These are phyloP conservation scores for Astyanax mexicanus DNA, from an alignment of 2,797 vertebrate species.

Conservation along the genomic window DNA sequence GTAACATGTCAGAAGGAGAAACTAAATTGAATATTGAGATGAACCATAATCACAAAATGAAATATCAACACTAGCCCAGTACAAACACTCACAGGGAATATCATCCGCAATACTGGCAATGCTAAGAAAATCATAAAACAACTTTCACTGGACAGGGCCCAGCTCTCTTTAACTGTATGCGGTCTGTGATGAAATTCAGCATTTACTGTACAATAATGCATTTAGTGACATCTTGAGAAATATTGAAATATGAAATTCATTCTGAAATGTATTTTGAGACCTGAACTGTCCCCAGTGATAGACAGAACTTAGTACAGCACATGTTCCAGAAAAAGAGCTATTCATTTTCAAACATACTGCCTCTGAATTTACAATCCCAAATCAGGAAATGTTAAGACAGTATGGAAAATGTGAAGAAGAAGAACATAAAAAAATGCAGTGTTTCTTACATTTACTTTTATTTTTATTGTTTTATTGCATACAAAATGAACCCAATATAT, in stretches of 20 bases:
- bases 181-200: not conserved
- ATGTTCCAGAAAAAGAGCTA: not conserved
- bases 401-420: no score
- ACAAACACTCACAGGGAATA: not conserved
- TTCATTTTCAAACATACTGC: not conserved
- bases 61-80: not conserved
- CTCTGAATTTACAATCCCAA: no score
- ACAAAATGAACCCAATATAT: no score
- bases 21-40: not conserved
- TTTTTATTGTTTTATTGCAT: no score
- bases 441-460: no score
- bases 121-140: not conserved
- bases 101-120: not conserved
- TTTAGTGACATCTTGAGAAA: not conserved
- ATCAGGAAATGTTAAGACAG: no score
- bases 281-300: not conserved
- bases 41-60: not conserved
- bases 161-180: not conserved
- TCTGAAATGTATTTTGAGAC: not conserved
- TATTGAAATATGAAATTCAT: not conserved
- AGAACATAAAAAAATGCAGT: no score
- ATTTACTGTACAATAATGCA: not conserved
- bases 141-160: not conserved
- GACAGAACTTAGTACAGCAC: no score
- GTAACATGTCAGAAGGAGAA: not conserved